Conservation (phyloP, 1,140 invertebrate species). For the Mycetomoellerius zeteki region DNA sequence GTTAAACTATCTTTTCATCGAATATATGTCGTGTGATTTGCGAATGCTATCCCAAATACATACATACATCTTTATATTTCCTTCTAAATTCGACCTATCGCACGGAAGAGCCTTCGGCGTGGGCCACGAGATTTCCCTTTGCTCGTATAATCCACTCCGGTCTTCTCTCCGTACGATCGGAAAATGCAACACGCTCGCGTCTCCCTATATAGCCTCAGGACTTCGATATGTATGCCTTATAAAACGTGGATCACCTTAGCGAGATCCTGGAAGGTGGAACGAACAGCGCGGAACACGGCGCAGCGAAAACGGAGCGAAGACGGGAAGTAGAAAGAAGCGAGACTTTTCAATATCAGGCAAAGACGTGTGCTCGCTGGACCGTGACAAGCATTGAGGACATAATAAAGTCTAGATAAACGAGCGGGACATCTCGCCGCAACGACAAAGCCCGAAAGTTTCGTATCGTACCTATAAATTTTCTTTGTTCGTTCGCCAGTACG, state of each 20-base stretch:
- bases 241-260: conserved; percentile 27
- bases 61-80: conserved; percentile 40
- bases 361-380: conserved; percentile 54
- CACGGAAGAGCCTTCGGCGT: conserved; percentile 25
- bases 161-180: conserved; percentile 35
- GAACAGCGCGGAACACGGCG: neutral
- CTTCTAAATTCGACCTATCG: conserved; percentile 41
- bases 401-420: conserved; percentile 70
- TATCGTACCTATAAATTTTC: neutral
- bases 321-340: conserved; percentile 53
- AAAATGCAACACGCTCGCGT: conserved; percentile 53
- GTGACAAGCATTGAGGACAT: conserved; percentile 68
- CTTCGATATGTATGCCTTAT: conserved; percentile 48
- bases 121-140: conserved; percentile 42
- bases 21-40: conserved; percentile 37
- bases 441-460: conserved; percentile 44
- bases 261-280: neutral
- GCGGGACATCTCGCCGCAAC: conserved; percentile 2
- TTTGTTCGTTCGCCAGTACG: neutral
- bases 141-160: conserved; percentile 62
- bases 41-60: neutral
- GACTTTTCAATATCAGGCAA: conserved; percentile 71
- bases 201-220: conserved; percentile 36
- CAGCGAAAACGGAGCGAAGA: conserved; percentile 23
- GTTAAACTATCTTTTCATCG: conserved; percentile 23